These are phyloP conservation scores for Tokudaia tokunoshimensis DNA, from an alignment of 2,797 vertebrate species.

Conservation along the genomic window DNA sequence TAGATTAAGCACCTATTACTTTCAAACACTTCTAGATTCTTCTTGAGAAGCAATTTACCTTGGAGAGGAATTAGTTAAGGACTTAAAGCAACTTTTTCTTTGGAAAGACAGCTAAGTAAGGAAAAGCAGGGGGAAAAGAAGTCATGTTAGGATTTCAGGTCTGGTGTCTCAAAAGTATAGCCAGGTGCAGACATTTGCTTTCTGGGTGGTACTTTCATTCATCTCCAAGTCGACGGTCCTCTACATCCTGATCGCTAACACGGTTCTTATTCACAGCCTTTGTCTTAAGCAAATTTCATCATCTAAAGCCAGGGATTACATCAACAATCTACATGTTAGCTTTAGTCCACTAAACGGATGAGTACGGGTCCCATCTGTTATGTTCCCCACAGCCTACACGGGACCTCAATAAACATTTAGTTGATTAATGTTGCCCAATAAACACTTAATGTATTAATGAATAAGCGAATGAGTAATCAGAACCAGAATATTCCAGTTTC, in stretches of 20 bases:
- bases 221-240: background rate
- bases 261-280: background rate
- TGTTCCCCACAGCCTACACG: background rate
- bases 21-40: background rate
- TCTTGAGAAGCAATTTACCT: background rate
- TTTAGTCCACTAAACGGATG: background rate
- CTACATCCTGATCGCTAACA: background rate
- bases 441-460: constrained; percentile 41
- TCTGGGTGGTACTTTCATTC: background rate
- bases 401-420: constrained; percentile 32
- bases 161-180: background rate
- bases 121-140: background rate
- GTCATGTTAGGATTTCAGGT: background rate
- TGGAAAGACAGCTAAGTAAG: background rate
- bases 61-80: background rate
- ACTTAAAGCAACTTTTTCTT: constrained; percentile 9
- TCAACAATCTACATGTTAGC: background rate
- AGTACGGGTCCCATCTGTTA: background rate
- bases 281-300: constrained; percentile 48
- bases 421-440: constrained; percentile 41
- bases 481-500: constrained; percentile 66
- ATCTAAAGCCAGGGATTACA: background rate
- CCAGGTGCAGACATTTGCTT: background rate
- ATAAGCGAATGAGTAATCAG: constrained; percentile 61
- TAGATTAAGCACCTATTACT: background rate